A percentile compares a stretch with the other conserved stretches of the same genome.
phyloP scores from a whole-genome alignment of 2,888 invertebrate genomes.

The Caenorhabditis imperialis region DNA sequence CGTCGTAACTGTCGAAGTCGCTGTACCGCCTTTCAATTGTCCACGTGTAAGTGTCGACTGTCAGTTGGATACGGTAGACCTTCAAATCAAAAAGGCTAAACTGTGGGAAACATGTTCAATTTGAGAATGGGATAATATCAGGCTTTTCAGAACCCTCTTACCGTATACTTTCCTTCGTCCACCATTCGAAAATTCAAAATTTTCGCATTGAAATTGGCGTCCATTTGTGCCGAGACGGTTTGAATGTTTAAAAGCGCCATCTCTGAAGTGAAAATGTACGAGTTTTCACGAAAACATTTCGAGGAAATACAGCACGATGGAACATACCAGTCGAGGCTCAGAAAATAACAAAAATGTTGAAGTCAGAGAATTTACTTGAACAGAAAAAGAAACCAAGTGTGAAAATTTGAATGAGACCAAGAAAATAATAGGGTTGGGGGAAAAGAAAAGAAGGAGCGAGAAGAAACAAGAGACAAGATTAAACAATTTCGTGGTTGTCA shows the following conservation, averaged over 20 bases:
- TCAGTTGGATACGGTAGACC: conserved; percentile 79
- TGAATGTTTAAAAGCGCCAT: conserved; percentile 66
- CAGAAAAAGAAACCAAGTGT: conserved; percentile 1
- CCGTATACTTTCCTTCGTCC: conserved; percentile 67
- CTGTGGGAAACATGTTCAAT: too few species aligned
- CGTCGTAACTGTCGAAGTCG: conserved; percentile 61
- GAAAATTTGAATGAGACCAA: conserved; percentile 15
- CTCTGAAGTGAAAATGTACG: conserved; percentile 1
- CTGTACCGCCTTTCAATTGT: conserved; percentile 87
- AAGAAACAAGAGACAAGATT: conserved; percentile 2
- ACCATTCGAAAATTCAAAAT: conserved; percentile 64
- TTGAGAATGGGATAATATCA: neutral
- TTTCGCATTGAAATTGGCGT: conserved; percentile 58
- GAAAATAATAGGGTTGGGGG: neutral
- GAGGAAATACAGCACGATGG: conserved; percentile 28
- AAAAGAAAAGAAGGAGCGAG: conserved; percentile 13
- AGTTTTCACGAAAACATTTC: neutral
- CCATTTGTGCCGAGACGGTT: conserved; percentile 59
- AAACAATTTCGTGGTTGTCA: neutral
- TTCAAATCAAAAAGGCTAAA: too few species aligned
- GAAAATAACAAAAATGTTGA: neutral
- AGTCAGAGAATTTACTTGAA: conserved; percentile 15
- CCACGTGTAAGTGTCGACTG: conserved; percentile 82
- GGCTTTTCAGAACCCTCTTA: conserved; percentile 18
- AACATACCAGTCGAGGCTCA: conserved; percentile 28